phyloP scores from a whole-genome alignment of 2,888 invertebrate genomes.

The Dryadula phaetusa region DNA sequence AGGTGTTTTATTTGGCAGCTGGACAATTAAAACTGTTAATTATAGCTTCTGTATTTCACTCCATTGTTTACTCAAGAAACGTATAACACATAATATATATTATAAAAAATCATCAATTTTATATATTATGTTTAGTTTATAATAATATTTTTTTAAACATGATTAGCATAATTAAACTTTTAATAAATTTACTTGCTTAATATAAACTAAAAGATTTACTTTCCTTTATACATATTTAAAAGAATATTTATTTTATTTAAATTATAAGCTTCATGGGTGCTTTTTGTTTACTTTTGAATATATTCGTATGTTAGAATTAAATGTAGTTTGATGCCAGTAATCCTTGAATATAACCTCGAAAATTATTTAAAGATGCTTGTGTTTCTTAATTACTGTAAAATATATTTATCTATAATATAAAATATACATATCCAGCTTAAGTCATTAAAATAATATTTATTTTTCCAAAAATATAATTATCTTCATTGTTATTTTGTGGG shows the following conservation, averaged over 20 bases:
- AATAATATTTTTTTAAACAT: no score
- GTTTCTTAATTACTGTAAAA: not conserved
- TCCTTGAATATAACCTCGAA: not conserved
- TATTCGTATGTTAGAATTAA: not conserved
- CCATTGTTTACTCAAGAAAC: not conserved
- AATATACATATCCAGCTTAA: not conserved
- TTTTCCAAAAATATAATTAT: not conserved
- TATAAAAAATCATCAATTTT: not conserved
- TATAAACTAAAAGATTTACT: no score
- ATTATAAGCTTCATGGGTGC: not conserved
- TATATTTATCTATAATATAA: not conserved
- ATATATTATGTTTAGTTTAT: not conserved
- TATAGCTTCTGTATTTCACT: not conserved
- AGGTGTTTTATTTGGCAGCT: slow-evolving; percentile 44
- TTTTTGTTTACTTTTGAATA: not conserved
- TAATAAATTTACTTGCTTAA: no score
- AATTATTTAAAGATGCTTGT: not conserved
- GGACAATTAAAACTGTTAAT: slow-evolving; percentile 28
- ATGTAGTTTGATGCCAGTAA: not conserved
- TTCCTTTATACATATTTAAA: no score
- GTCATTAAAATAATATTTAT: no score
- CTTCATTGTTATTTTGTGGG: not conserved
- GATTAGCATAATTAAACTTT: no score
- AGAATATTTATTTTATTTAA: not conserved
- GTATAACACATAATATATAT: not conserved